Conservation (phyloP, 2,888 invertebrate species). For the Apamea sordens region DNA sequence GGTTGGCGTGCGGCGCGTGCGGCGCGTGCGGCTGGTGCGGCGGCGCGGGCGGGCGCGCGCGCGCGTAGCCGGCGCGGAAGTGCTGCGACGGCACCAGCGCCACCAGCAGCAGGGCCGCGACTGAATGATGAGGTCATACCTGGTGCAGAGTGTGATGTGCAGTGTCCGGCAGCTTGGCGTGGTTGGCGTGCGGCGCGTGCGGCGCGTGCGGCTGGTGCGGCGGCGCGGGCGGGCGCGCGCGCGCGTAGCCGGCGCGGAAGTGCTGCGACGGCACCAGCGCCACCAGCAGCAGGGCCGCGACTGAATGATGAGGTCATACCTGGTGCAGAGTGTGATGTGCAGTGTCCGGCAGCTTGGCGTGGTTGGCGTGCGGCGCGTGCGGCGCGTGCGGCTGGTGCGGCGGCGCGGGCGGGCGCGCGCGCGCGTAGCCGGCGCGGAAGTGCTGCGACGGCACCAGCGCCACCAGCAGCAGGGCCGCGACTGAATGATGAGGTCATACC, state of each 20-base stretch:
- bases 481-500: conserved; percentile 67
- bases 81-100: conserved; percentile 97
- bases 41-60: conserved; percentile 88
- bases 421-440: conserved; percentile 96
- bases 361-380: conserved; percentile 73
- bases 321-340: conserved; percentile 90
- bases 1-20: conserved; percentile 73
- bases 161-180: conserved; percentile 84
- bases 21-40: conserved; percentile 89
- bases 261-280: conserved; percentile 97
- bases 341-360: conserved; percentile 84
- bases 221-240: conserved; percentile 88
- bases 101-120: conserved; percentile 96
- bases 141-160: conserved; percentile 90
- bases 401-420: conserved; percentile 88
- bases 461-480: conserved; percentile 94
- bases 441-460: conserved; percentile 97
- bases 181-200: conserved; percentile 73
- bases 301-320: conserved; percentile 67
- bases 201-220: conserved; percentile 89
- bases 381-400: conserved; percentile 89
- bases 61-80: conserved; percentile 96
- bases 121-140: conserved; percentile 67
- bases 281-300: conserved; percentile 94
- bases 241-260: conserved; percentile 96